Evolutionary conservation across 2,888 invertebrate genomes (phyloP).

Genomic region (Amiota mariae): DNA sequence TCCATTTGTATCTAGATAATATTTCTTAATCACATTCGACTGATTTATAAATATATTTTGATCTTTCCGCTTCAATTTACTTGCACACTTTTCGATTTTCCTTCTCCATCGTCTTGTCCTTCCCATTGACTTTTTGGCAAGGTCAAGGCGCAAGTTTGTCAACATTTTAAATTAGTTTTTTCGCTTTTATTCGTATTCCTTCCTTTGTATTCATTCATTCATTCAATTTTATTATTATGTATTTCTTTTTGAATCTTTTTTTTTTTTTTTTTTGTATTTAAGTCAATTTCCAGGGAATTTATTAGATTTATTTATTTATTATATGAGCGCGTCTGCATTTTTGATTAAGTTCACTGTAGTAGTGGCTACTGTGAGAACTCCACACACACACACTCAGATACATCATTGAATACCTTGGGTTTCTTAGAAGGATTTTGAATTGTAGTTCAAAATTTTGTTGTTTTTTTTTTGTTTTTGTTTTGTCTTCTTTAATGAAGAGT

Average conservation of each 20-base stretch:
- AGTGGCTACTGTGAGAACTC: background rate
- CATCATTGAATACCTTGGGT: no score
- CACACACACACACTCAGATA: no score
- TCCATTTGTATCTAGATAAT: background rate
- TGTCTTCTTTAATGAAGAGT: no score
- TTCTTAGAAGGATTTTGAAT: no score
- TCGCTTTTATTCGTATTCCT: background rate
- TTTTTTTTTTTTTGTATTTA: background rate
- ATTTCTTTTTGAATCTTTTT: background rate
- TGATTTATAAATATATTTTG: constrained; percentile 29
- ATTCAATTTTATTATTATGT: background rate
- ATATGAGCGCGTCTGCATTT: constrained; percentile 52
- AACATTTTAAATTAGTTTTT: background rate
- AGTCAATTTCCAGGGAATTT: constrained; percentile 53
- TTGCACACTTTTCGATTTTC: constrained; percentile 14
- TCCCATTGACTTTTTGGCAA: constrained; percentile 14
- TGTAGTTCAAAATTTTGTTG: no score
- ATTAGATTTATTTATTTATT: constrained; percentile 26
- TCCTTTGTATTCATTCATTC: no score
- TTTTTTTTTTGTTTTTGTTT: no score
- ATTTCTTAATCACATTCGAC: background rate
- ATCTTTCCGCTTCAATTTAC: constrained; percentile 23
- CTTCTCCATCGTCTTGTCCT: constrained; percentile 5
- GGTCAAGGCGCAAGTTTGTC: constrained; percentile 30
- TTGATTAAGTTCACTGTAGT: constrained; percentile 55